These are phyloP conservation scores for Bradypodion ventrale DNA, from an alignment of 2,797 vertebrate species.

Conservation along the genomic window DNA sequence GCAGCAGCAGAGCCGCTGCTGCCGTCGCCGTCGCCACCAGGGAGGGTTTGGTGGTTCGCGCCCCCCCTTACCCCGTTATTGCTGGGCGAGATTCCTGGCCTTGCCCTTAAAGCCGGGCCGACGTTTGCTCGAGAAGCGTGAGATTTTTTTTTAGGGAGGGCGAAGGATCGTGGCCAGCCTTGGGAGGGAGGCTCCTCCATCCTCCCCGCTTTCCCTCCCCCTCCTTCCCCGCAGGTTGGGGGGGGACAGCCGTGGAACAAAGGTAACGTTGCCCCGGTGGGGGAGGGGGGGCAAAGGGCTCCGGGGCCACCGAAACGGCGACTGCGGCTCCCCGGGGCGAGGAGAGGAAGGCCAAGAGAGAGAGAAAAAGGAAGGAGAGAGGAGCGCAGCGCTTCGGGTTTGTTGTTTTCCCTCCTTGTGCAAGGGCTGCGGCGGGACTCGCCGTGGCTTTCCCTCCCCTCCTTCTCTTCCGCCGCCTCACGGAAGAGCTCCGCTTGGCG, in stretches of 20 bases:
- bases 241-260: slow-evolving; percentile 62
- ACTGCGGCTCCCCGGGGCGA: not conserved
- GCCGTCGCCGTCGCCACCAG: slow-evolving; percentile 33
- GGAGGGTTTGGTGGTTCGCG: slow-evolving; percentile 28
- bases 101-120: not conserved
- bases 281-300: slow-evolving; percentile 16
- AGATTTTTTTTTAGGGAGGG: not conserved
- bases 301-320: not conserved
- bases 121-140: not conserved
- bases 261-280: slow-evolving; percentile 55
- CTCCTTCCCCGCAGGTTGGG: slow-evolving; percentile 33
- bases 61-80: not conserved
- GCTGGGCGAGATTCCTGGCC: slow-evolving; percentile 26
- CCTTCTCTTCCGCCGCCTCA: not conserved
- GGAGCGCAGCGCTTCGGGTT: slow-evolving; percentile 7
- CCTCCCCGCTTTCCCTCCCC: slow-evolving; percentile 24
- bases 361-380: not conserved
- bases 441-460: not conserved
- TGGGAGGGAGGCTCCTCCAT: slow-evolving; percentile 47
- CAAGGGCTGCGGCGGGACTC: slow-evolving; percentile 59
- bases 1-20: slow-evolving; percentile 37
- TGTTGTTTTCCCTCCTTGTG: slow-evolving; percentile 63
- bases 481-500: not conserved
- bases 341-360: not conserved
- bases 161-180: not conserved